Evolutionary conservation across 2,113 vertebrate genomes (phyloP).

Genomic region (Eolophus roseicapilla): DNA sequence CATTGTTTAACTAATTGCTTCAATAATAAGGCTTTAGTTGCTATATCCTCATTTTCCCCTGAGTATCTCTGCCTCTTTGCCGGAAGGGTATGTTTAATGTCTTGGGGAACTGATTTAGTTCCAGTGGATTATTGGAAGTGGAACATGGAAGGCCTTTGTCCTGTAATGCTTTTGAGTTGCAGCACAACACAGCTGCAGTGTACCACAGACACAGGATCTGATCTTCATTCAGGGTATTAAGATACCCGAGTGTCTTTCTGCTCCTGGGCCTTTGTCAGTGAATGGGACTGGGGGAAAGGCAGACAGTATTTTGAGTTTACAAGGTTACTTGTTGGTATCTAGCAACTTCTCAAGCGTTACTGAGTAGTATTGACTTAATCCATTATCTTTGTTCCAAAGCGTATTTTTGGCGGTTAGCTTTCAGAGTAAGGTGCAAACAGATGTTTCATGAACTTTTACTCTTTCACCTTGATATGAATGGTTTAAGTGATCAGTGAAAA

Average conservation of each 20-base stretch:
- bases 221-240: background rate
- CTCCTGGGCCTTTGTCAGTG: background rate
- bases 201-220: background rate
- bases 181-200: accelerated
- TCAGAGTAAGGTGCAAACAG: background rate
- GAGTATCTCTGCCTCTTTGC: background rate
- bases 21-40: background rate
- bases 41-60: background rate
- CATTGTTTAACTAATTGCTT: background rate
- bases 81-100: background rate
- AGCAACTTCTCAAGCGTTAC: background rate
- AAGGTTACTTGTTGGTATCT: background rate
- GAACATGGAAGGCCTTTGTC: background rate
- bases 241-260: background rate
- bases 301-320: background rate
- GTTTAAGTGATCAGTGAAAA: background rate
- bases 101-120: background rate
- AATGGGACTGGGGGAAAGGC: background rate
- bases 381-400: background rate
- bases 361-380: background rate
- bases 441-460: background rate
- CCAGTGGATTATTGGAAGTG: background rate
- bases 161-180: background rate
- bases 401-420: background rate
- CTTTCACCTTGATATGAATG: background rate